These are phyloP conservation scores for Pseudotriccus pelzelni DNA, from an alignment of 2,797 vertebrate species.

Conservation along the genomic window DNA sequence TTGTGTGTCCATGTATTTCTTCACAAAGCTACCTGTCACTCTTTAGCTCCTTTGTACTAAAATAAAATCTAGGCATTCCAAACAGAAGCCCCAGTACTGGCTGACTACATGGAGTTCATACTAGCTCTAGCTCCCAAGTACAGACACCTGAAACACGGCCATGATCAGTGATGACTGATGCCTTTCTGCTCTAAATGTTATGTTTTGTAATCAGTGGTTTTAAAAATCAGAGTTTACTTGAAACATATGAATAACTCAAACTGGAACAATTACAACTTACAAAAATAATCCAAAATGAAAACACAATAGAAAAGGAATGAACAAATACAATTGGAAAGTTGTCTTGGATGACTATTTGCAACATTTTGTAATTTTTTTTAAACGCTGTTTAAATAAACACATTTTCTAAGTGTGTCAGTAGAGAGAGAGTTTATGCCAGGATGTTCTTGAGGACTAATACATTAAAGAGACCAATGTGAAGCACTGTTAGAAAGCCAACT, in stretches of 20 bases:
- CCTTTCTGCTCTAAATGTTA: not conserved
- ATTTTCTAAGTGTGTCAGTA: not conserved
- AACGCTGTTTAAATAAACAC: not conserved
- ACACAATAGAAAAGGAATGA: not conserved
- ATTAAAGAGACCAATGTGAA: not conserved
- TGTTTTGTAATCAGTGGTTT: not conserved
- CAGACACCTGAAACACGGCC: not conserved
- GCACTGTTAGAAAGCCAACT: not conserved
- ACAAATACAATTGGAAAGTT: not conserved
- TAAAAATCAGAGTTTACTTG: not conserved
- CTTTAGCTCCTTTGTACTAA: not conserved
- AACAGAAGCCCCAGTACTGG: not conserved
- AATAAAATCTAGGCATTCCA: not conserved
- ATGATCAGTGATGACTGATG: not conserved
- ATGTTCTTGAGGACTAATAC: not conserved
- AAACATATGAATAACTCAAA: not conserved
- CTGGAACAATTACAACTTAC: not conserved
- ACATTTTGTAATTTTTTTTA: accelerated
- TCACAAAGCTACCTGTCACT: not conserved
- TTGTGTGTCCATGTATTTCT: not conserved
- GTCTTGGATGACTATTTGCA: not conserved
- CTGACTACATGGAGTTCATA: not conserved
- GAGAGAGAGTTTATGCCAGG: not conserved
- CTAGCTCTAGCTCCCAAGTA: not conserved
- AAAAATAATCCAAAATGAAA: not conserved